A percentile compares a stretch with the other conserved stretches of the same genome.
phyloP scores from a whole-genome alignment of 1,140 invertebrate species.

The Tribolium castaneum region DNA sequence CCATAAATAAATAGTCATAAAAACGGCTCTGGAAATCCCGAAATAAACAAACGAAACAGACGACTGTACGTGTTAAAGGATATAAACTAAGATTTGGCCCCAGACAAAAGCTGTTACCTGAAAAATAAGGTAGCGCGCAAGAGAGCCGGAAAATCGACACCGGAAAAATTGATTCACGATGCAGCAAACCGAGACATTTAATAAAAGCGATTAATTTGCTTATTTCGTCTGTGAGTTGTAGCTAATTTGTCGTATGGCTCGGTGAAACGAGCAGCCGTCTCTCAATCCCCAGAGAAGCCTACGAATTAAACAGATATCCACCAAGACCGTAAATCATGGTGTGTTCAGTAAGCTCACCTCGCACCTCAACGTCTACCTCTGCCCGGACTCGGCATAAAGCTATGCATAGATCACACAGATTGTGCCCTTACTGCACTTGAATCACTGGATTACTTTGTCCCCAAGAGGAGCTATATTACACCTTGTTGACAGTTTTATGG shows the following conservation, averaged over 20 bases:
- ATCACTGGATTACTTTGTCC: slow-evolving; percentile 29
- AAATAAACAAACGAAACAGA: slow-evolving; percentile 31
- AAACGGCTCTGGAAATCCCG: slow-evolving; percentile 6
- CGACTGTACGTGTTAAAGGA: slow-evolving; percentile 27
- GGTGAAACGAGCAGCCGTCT: slow-evolving; percentile 44
- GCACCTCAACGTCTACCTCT: slow-evolving; percentile 32
- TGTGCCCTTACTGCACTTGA: slow-evolving; percentile 31
- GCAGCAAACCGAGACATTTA: slow-evolving; percentile 12
- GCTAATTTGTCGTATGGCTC: slow-evolving; percentile 38
- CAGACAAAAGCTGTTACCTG: slow-evolving; percentile 22
- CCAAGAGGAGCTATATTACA: slow-evolving; percentile 14
- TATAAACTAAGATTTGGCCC: slow-evolving; percentile 31
- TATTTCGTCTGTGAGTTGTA: slow-evolving; percentile 23
- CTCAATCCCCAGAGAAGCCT: slow-evolving; percentile 49
- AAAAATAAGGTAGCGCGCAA: slow-evolving; percentile 5
- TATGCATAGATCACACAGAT: slow-evolving; percentile 41
- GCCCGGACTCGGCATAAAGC: slow-evolving; percentile 43
- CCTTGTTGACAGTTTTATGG: slow-evolving; percentile 24
- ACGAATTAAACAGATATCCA: slow-evolving; percentile 53
- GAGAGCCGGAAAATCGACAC: not conserved
- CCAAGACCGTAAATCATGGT: slow-evolving; percentile 52
- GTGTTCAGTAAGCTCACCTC: slow-evolving; percentile 47
- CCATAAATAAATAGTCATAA: slow-evolving; percentile 35
- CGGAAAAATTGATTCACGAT: not conserved
- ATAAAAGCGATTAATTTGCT: slow-evolving; percentile 30